Percentiles rank a stretch among this genome's conserved stretches.
These are phyloP conservation scores for Scaptodrosophila lebanonensis DNA, from an alignment of 1,140 invertebrate genomes.

Conservation along the genomic window DNA sequence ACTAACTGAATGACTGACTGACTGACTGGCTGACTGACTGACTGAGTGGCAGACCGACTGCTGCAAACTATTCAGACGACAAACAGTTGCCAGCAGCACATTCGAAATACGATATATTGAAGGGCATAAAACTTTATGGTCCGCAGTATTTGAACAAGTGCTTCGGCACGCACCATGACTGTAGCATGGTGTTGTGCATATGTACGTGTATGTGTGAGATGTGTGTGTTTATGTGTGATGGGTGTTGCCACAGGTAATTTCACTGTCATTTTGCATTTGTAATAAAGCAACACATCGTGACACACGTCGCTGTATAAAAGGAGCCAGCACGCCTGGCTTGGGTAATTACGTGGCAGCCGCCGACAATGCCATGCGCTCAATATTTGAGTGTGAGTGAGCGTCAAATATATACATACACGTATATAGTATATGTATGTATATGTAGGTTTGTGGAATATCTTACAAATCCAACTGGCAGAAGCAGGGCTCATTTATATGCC, in stretches of 20 bases:
- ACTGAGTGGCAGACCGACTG: too few species aligned
- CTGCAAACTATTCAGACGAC: too few species aligned
- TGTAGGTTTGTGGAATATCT: background rate
- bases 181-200: conserved; percentile 1
- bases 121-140: conserved; percentile 56
- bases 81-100: background rate
- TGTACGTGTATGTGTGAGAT: conserved; percentile 1
- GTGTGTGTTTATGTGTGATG: conserved; percentile 4
- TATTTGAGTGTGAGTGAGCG: background rate
- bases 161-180: conserved; percentile 26
- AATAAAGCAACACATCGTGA: conserved; percentile 70
- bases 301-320: conserved; percentile 14
- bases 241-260: conserved; percentile 44
- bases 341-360: conserved; percentile 53
- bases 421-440: background rate
- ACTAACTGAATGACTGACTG: too few species aligned
- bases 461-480: conserved; percentile 13
- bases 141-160: conserved; percentile 53
- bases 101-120: conserved; percentile 33
- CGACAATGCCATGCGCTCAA: background rate
- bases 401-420: too few species aligned
- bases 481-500: conserved; percentile 62
- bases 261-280: conserved; percentile 74
- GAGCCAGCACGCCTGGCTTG: conserved; percentile 26
- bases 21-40: too few species aligned